Evolutionary conservation across 2,113 vertebrate genomes (phyloP).

Genomic region (Hippocampus guttulatus): DNA sequence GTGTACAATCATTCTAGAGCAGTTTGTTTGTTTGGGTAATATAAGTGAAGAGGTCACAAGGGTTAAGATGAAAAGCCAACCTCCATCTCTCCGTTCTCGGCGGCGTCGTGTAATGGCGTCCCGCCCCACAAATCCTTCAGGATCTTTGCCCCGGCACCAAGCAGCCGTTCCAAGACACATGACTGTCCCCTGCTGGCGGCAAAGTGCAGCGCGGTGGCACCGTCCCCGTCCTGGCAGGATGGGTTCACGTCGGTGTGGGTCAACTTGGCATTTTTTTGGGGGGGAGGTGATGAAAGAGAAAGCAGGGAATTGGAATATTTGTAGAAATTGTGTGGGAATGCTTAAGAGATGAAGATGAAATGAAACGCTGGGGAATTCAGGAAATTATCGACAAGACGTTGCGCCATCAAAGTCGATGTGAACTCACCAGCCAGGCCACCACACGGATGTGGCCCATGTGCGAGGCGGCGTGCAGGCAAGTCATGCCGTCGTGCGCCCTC

Average conservation of each 20-base stretch:
- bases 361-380: background rate
- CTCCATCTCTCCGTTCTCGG: conserved; percentile 81
- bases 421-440: conserved; percentile 80
- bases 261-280: conserved; percentile 48
- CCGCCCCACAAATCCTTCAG: conserved; percentile 79
- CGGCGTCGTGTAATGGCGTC: conserved; percentile 82
- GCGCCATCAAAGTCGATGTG: no score
- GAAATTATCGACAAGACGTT: background rate
- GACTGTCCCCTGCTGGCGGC: conserved; percentile 81
- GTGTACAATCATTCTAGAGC: no score
- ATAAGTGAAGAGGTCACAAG: background rate
- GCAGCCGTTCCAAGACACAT: conserved; percentile 74
- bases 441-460: conserved; percentile 76
- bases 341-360: no score
- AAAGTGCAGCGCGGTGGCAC: conserved; percentile 81
- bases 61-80: conserved; percentile 43
- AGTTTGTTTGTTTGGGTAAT: background rate
- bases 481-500: conserved; percentile 80
- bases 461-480: conserved; percentile 76
- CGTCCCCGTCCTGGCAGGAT: conserved; percentile 72
- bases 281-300: no score
- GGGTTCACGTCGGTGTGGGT: conserved; percentile 70
- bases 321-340: no score
- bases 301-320: no score
- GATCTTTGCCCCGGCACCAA: conserved; percentile 73